phyloP scores from a whole-genome alignment of 2,888 invertebrate genomes.

The Clostera curtula region DNA sequence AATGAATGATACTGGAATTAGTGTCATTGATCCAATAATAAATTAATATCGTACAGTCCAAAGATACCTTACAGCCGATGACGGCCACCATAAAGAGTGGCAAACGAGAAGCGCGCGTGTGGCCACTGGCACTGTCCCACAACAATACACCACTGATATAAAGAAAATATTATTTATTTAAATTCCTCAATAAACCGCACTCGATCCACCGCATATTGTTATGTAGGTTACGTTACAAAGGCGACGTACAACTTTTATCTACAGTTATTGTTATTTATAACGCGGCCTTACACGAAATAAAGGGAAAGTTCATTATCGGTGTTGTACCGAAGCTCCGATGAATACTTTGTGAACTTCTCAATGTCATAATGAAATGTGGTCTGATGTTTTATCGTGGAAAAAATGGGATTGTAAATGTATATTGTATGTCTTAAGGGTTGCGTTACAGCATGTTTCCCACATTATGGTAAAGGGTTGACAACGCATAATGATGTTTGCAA shows the following conservation, averaged over 20 bases:
- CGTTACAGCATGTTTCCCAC: too few species aligned
- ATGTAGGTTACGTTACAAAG: conserved; percentile 42
- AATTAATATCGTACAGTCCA: conserved; percentile 38
- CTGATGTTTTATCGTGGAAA: conserved; percentile 10
- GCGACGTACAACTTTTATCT: conserved; percentile 34
- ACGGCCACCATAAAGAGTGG: conserved; percentile 40
- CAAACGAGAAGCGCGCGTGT: conserved; percentile 54
- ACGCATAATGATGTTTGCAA: too few species aligned
- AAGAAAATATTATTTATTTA: conserved; percentile 73
- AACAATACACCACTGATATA: conserved; percentile 71
- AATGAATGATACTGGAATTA: too few species aligned
- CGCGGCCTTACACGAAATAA: conserved; percentile 23
- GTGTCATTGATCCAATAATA: conserved; percentile 1
- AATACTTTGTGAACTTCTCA: conserved; percentile 15
- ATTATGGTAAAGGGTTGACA: too few species aligned
- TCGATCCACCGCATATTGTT: conserved; percentile 51
- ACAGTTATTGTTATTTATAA: conserved; percentile 41
- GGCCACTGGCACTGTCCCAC: conserved; percentile 61
- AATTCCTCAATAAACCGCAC: conserved; percentile 61
- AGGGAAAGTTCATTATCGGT: conserved; percentile 28
- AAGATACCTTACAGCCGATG: conserved; percentile 29
- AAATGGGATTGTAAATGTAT: too few species aligned
- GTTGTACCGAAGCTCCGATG: conserved; percentile 7
- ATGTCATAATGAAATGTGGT: conserved; percentile 9
- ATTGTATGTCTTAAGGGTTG: too few species aligned